A percentile compares a stretch with the other conserved stretches of the same genome.
These are phyloP conservation scores for Esox lucius DNA, from an alignment of 2,797 vertebrate species.

Conservation along the genomic window DNA sequence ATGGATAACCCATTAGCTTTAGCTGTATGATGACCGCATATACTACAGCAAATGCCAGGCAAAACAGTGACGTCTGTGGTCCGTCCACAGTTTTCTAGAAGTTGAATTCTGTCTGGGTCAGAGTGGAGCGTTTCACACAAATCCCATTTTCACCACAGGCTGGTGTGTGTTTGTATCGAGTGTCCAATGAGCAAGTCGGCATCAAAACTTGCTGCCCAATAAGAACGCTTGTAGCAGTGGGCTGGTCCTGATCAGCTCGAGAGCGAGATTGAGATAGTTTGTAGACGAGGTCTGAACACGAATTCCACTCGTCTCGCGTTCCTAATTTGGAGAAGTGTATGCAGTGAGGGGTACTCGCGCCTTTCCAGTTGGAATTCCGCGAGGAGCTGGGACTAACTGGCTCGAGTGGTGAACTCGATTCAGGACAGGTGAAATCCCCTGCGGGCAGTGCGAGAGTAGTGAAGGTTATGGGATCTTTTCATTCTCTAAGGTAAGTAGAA, in stretches of 20 bases:
- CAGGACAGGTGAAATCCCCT: constrained; percentile 75
- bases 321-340: constrained; percentile 75
- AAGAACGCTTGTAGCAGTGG: constrained; percentile 42
- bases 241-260: constrained; percentile 59
- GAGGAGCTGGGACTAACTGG: constrained; percentile 69
- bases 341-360: constrained; percentile 68
- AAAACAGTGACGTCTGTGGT: constrained; percentile 6
- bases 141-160: constrained; percentile 31
- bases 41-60: not conserved
- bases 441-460: constrained; percentile 53
- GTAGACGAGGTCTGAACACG: constrained; percentile 56
- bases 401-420: constrained; percentile 71
- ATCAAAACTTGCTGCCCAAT: constrained; percentile 56
- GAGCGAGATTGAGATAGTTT: constrained; percentile 61
- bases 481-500: constrained; percentile 50
- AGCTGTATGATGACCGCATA: constrained; percentile 1
- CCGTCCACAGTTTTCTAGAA: constrained; percentile 11
- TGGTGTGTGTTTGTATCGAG: constrained; percentile 34
- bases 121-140: constrained; percentile 36
- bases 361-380: constrained; percentile 75
- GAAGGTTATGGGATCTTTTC: constrained; percentile 61
- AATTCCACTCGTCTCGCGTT: constrained; percentile 74
- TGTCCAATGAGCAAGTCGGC: constrained; percentile 54
- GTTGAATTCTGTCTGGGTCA: constrained; percentile 30
- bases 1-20: not conserved